Evolutionary conservation across 2,113 vertebrate genomes (phyloP), one percentile per base, ranked within the genome.

Genomic region (Castor canadensis): DNA sequence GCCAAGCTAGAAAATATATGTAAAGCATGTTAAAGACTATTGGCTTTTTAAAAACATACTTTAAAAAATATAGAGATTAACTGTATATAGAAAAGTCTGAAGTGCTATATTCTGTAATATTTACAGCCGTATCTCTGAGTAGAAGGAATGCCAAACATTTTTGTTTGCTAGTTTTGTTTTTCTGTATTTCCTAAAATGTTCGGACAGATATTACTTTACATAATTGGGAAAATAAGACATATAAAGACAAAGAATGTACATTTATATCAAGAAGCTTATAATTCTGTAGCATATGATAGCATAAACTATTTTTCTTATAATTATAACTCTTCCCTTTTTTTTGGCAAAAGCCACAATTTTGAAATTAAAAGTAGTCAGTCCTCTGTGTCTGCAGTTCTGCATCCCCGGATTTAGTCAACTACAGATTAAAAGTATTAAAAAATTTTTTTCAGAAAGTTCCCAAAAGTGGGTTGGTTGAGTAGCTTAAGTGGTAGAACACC

Each of bases 1-100:
- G 17, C 62, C 24, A 93, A 72, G 35, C 73, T 87, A 60, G 64
- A 93, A 95, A 97, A 60, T 76, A 45, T 15, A n/a, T n/a, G n/a
- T n/a, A n/a, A n/a, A n/a, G n/a, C n/a, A 49, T n/a, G 10, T 67
- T 90, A 83, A 32, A 73, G 62, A 82, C 35, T 26, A 94, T 58
- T 71, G 92, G 67, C 38, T 73, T n/a, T n/a, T n/a, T n/a, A n/a
- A 38, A 22, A 64, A 38, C 5, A 40, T 20, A 71, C 4, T 89
- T 94, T 89, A 88, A 91, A 92, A 32, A 58, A 58, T 58, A n/a
- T 66, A 24, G 19, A 84, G 26, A 67, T 66, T 81, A 83, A 72
- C 30, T 43, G 3, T 30, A 3, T 28, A 40, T 6, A 83, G 38
- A 56, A 58, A 64, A 28, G 22, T 64, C 32, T 49, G 19, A 76